These are phyloP conservation scores for Zeugodacus cucurbitae DNA, from an alignment of 1,140 invertebrate species.

Conservation along the genomic window DNA sequence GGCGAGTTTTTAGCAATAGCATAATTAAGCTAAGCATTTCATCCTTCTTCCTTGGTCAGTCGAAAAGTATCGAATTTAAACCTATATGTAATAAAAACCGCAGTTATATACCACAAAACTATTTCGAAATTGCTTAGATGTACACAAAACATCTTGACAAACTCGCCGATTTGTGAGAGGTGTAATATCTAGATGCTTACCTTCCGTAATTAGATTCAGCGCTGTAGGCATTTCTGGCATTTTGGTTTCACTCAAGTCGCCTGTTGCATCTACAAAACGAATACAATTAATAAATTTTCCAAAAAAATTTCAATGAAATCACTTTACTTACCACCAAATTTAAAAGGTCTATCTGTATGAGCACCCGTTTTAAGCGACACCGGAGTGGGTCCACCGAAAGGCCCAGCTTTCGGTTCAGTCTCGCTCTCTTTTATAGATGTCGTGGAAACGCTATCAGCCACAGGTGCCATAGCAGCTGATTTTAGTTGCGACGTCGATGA, in stretches of 20 bases:
- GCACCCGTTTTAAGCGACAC: not conserved
- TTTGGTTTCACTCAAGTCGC: conserved; percentile 37
- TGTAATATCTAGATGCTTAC: not conserved
- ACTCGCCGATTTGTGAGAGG: too few species aligned
- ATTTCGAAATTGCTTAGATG: too few species aligned
- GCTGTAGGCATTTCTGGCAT: conserved; percentile 30
- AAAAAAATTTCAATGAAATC: not conserved
- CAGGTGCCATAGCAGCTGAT: not conserved
- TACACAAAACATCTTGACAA: too few species aligned
- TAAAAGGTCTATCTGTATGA: not conserved
- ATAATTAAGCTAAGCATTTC: too few species aligned
- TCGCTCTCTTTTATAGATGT: not conserved
- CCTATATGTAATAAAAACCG: too few species aligned
- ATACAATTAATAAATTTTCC: not conserved
- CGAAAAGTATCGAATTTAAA: too few species aligned
- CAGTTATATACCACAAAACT: too few species aligned
- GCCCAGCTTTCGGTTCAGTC: not conserved
- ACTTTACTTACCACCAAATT: conserved; percentile 38
- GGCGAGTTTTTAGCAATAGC: too few species aligned
- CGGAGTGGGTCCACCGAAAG: not conserved
- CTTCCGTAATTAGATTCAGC: conserved; percentile 42
- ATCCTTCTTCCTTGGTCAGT: too few species aligned
- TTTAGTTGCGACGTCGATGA: not conserved
- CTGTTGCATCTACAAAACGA: conserved; percentile 20
- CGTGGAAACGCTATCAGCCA: not conserved